Conservation (phyloP, 1,140 invertebrate species). For the Solenopsis fugax region DNA sequence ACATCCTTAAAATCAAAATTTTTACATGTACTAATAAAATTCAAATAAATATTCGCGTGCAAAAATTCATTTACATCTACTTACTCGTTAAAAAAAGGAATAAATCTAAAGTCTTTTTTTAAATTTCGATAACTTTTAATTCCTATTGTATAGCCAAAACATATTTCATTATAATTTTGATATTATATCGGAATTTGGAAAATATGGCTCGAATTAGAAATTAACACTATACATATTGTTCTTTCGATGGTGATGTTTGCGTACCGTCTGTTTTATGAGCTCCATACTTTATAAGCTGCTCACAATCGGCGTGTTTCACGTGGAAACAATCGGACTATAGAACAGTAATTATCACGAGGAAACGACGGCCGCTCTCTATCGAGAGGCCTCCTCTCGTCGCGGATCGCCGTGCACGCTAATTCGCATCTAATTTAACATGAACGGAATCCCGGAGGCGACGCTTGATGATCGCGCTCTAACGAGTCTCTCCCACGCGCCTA, state of each 20-base stretch:
- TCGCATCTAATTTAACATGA: constrained; percentile 52
- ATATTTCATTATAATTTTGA: neutral
- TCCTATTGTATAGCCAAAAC: no score
- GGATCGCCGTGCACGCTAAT: constrained; percentile 34
- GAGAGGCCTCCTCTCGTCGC: neutral
- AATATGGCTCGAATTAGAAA: neutral
- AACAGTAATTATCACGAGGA: constrained; percentile 31
- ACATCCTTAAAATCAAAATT: no score
- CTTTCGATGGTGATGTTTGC: neutral
- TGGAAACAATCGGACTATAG: constrained; percentile 24
- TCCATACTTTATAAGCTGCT: neutral
- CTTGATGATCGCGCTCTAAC: constrained; percentile 50
- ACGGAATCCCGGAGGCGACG: constrained; percentile 25
- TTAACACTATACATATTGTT: neutral
- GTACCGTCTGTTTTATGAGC: neutral
- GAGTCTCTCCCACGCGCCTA: constrained; percentile 50
- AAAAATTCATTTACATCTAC: no score
- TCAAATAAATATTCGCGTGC: no score
- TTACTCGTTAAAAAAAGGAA: no score
- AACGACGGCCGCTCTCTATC: neutral
- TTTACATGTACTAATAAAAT: no score
- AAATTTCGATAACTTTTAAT: no score
- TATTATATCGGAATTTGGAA: neutral
- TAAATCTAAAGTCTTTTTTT: neutral
- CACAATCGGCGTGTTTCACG: neutral